Evolutionary conservation across 2,113 vertebrate species (phyloP), one percentile per base, ranked within the genome.

Genomic region (Setophaga coronata): DNA sequence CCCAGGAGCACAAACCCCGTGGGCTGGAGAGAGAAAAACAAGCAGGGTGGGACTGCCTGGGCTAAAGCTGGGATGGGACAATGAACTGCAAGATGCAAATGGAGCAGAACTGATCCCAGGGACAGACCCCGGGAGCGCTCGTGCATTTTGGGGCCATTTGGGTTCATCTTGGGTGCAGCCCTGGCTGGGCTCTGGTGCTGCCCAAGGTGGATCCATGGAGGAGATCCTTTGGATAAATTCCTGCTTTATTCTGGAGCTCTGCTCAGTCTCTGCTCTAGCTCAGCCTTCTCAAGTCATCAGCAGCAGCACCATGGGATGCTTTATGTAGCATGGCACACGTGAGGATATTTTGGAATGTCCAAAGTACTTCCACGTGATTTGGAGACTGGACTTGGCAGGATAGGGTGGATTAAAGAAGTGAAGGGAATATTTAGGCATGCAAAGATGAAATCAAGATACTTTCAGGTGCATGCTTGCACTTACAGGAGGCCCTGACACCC

Each of bases 291-390:
- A n/a, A 9, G 54, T 6, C 33, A 57, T n/a, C 33, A 57, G 9
- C 54, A 10, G 10, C 76, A 67, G 57, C 79, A 18, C 12, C 10
- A 3, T 0, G 0, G 2, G 56, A 4, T 89, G 67, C 34, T 54
- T 34, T 29, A 61, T 9, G 64, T 21, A 74, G 9, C 9, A 18
- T 0, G 7, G 12, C 14, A 21, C 7, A 1, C 10, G 15, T 42
- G 23, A 31, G 19, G 3, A 0, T 36, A 3, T 61, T 83, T 61
- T 77, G 54, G n/a, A 73, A 70, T 21, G 42, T 17, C 18, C 38
- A 13, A 1, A 3, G 1, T 4, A 9, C 0, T 42, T 61, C 14
- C 6, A 4, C 0, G 4, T 33, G 58, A 12, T 43, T 69, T 83
- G 43, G 64, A 85, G 77, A 23, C 19, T 29, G 3, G 1, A 4